A percentile compares a stretch with the other conserved stretches of the same genome.
Conservation (phyloP, 2,797 vertebrate genomes). For the Anas acuta region DNA sequence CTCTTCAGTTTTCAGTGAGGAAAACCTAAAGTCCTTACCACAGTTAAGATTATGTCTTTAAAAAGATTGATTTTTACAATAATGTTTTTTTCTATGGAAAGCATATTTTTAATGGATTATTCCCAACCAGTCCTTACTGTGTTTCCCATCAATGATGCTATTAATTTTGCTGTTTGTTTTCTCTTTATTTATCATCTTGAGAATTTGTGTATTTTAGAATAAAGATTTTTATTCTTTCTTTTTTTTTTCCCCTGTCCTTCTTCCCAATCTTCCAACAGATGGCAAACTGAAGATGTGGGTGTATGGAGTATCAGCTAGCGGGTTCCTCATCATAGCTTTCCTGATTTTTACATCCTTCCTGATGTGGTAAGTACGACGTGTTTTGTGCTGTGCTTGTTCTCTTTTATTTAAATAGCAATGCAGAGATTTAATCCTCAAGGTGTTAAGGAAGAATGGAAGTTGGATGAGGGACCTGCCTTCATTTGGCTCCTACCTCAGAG, state of each 20-base stretch:
- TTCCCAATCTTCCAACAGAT: constrained; percentile 81
- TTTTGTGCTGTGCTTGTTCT: background rate
- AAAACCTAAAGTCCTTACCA: background rate
- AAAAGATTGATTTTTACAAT: background rate
- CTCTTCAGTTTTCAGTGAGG: background rate
- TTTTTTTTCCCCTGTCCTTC: background rate
- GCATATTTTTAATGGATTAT: background rate
- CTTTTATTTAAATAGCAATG: background rate
- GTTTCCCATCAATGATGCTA: background rate
- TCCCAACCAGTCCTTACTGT: background rate
- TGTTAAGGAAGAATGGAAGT: background rate
- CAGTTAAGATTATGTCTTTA: background rate
- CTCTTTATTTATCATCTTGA: background rate
- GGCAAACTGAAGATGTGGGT: constrained; percentile 97
- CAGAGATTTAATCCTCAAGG: background rate
- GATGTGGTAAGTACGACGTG: constrained; percentile 88
- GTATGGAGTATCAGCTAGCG: constrained; percentile 90
- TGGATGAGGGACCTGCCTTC: background rate
- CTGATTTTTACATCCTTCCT: constrained; percentile 92
- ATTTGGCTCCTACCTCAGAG: background rate
- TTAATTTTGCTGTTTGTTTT: background rate
- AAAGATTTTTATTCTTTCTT: background rate
- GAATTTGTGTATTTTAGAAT: background rate
- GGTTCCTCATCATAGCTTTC: constrained; percentile 91
- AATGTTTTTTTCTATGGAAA: background rate